Evolutionary conservation across 53 echinoderm and acorn worm genomes (phyloP).

Genomic region (Holothuria leucospilota): DNA sequence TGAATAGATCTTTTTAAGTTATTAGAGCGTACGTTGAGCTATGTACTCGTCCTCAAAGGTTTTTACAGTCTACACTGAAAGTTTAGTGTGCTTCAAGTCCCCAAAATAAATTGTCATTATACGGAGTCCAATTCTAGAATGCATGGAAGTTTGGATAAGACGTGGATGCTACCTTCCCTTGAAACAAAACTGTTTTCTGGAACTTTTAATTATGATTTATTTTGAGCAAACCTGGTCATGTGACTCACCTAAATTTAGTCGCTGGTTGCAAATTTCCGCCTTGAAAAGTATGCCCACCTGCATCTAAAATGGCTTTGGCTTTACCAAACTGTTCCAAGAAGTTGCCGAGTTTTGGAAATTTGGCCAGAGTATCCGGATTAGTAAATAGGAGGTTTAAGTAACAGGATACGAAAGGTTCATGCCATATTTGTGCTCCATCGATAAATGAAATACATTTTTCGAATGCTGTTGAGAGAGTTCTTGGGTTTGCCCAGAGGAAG

Average conservation of each 20-base stretch:
- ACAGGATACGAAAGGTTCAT: slow-evolving; percentile 14
- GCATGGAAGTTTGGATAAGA: too few relatives aligned
- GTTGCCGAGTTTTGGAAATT: slow-evolving; percentile 16
- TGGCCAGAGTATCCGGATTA: not conserved
- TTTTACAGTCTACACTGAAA: too few relatives aligned
- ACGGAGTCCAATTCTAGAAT: too few relatives aligned
- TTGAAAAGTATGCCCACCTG: slow-evolving; percentile 8
- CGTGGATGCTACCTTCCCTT: too few relatives aligned
- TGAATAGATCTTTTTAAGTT: too few relatives aligned
- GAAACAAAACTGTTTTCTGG: too few relatives aligned
- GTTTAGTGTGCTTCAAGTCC: too few relatives aligned
- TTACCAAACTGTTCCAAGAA: slow-evolving; percentile 17
- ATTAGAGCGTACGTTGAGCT: too few relatives aligned
- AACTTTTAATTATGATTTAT: too few relatives aligned
- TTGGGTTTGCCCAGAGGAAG: slow-evolving; percentile 10
- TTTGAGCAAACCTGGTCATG: too few relatives aligned
- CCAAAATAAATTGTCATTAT: too few relatives aligned
- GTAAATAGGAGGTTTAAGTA: slow-evolving; percentile 13
- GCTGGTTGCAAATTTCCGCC: slow-evolving; percentile 26
- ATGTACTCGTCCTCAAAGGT: too few relatives aligned
- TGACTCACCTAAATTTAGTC: slow-evolving; percentile 21
- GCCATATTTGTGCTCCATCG: slow-evolving; percentile 24
- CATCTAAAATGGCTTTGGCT: slow-evolving; percentile 26
- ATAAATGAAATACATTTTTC: slow-evolving; percentile 34
- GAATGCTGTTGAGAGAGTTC: slow-evolving; percentile 5